These are phyloP conservation scores for Pheosia gnoma DNA, from an alignment of 2,888 invertebrate genomes.

Conservation along the genomic window DNA sequence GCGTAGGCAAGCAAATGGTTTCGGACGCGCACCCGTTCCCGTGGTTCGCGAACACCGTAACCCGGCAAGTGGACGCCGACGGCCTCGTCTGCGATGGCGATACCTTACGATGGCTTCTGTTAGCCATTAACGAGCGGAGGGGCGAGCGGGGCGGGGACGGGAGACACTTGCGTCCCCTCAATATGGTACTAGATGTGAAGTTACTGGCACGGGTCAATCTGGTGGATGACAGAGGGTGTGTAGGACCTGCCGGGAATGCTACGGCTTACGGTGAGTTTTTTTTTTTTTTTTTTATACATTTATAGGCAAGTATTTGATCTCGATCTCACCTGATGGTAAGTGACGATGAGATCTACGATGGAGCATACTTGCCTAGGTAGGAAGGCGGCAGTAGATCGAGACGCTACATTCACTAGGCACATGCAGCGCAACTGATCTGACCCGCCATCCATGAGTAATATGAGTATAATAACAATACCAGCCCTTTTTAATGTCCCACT, in stretches of 20 bases:
- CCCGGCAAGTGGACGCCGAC: conserved; percentile 49
- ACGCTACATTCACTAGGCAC: too few relatives aligned
- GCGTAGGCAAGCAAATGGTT: conserved; percentile 74
- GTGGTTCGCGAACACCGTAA: conserved; percentile 66
- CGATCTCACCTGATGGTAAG: too few relatives aligned
- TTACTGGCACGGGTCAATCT: conserved; percentile 67
- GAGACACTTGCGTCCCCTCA: conserved; percentile 13
- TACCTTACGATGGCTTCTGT: conserved; percentile 45
- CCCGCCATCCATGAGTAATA: too few relatives aligned
- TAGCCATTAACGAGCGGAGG: conserved; percentile 56
- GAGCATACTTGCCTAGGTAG: too few relatives aligned
- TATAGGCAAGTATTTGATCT: too few relatives aligned
- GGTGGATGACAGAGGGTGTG: conserved; percentile 67
- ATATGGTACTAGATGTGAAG: conserved; percentile 55
- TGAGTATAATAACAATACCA: too few relatives aligned
- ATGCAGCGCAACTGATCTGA: too few relatives aligned
- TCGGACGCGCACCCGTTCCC: conserved; percentile 66
- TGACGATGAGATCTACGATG: too few relatives aligned
- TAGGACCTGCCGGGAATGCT: conserved; percentile 68
- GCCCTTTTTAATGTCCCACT: too few relatives aligned
- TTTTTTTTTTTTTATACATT: too few relatives aligned
- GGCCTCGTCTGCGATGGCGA: conserved; percentile 61
- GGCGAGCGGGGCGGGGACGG: conserved; percentile 27
- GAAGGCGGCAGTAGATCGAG: too few relatives aligned
- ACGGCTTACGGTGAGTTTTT: conserved; percentile 66